These are phyloP conservation scores for Champsocephalus esox DNA, from an alignment of 2,797 vertebrate genomes.

Conservation along the genomic window DNA sequence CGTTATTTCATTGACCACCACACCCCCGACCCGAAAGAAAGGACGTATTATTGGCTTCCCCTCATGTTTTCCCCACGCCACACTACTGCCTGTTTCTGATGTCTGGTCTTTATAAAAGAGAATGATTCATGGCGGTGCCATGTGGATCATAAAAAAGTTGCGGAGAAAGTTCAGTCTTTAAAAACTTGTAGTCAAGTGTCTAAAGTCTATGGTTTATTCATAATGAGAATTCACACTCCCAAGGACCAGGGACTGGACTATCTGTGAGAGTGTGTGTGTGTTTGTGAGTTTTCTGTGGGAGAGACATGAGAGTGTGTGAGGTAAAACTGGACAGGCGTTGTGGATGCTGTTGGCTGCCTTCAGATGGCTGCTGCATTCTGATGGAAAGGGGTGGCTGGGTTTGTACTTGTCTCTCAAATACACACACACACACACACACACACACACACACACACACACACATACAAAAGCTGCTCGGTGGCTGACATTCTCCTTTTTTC, in stretches of 20 bases:
- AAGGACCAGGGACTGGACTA: slow-evolving; percentile 49
- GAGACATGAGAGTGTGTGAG: slow-evolving; percentile 42
- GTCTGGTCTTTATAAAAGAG: slow-evolving; percentile 6
- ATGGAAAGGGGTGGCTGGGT: slow-evolving; percentile 60
- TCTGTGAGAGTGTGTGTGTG: slow-evolving; percentile 32
- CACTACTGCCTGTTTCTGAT: not conserved
- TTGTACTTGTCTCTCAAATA: slow-evolving; percentile 49
- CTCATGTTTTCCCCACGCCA: too few relatives aligned
- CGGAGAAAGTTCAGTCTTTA: slow-evolving; percentile 39
- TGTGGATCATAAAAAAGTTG: slow-evolving; percentile 45
- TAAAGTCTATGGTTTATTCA: slow-evolving; percentile 73
- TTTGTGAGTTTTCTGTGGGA: not conserved
- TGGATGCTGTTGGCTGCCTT: slow-evolving; percentile 61
- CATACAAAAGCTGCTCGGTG: slow-evolving; percentile 47
- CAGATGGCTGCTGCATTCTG: slow-evolving; percentile 60
- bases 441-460: slow-evolving; percentile 16
- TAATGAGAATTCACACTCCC: slow-evolving; percentile 63
- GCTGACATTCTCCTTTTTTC: slow-evolving; percentile 83
- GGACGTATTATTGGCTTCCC: too few relatives aligned
- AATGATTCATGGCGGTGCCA: slow-evolving; percentile 43
- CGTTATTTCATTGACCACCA: too few relatives aligned
- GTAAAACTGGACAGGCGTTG: slow-evolving; percentile 55
- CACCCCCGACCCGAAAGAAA: too few relatives aligned
- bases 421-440: slow-evolving; percentile 26
- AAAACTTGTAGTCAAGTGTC: slow-evolving; percentile 56